These are phyloP conservation scores for Genyomyrus donnyi DNA, from an alignment of 2,113 vertebrate genomes.

Conservation along the genomic window DNA sequence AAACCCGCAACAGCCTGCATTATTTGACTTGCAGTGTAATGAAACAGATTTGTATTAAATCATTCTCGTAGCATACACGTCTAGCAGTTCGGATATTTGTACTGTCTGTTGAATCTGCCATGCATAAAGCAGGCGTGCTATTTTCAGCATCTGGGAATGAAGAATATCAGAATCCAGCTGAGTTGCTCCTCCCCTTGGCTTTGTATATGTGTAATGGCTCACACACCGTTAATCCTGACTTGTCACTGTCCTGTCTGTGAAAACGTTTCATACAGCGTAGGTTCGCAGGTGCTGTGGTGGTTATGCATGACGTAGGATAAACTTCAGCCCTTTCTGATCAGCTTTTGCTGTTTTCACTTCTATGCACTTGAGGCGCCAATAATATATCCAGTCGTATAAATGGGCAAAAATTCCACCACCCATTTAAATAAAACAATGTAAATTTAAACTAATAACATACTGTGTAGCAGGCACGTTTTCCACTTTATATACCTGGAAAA, in stretches of 20 bases:
- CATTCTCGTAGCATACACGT: background rate
- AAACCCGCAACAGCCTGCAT: background rate
- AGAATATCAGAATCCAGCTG: background rate
- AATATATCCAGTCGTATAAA: background rate
- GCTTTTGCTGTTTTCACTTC: background rate
- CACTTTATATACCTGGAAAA: background rate
- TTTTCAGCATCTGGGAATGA: background rate
- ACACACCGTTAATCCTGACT: background rate
- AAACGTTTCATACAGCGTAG: background rate
- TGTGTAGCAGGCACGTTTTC: background rate
- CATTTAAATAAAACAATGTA: background rate
- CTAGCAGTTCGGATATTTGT: background rate
- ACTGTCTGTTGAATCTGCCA: background rate
- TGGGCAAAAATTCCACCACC: background rate
- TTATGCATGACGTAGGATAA: background rate
- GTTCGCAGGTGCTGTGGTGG: background rate
- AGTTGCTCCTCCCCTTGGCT: background rate
- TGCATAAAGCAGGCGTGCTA: background rate
- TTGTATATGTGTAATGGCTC: background rate
- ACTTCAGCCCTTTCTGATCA: background rate
- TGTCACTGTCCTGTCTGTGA: background rate
- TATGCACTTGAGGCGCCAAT: background rate
- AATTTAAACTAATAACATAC: background rate
- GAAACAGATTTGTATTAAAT: background rate
- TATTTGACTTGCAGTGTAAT: background rate